These are phyloP conservation scores for Mizuhopecten yessoensis DNA, from an alignment of 1,140 invertebrate genomes.

Conservation along the genomic window DNA sequence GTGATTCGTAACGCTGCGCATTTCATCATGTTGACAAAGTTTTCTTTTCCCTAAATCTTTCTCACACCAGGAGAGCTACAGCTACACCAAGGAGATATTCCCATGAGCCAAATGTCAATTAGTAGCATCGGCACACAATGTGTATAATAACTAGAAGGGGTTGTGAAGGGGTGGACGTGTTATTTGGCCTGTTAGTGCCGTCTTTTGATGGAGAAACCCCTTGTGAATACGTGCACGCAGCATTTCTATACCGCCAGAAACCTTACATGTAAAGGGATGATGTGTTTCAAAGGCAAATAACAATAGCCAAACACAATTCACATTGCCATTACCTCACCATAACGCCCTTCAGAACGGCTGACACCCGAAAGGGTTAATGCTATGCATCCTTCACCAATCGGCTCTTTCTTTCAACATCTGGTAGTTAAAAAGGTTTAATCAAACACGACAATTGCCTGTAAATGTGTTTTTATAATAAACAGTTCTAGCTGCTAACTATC, in stretches of 20 bases:
- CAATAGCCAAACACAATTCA: constrained; percentile 27
- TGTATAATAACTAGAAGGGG: neutral
- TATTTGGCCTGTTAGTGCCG: neutral
- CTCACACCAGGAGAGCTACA: neutral
- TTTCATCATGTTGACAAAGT: no score
- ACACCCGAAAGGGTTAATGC: constrained; percentile 31
- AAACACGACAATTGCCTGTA: constrained; percentile 33
- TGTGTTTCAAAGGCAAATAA: constrained; percentile 3
- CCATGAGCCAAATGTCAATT: constrained; percentile 6
- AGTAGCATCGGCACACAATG: neutral
- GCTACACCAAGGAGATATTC: neutral
- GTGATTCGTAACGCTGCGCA: no score
- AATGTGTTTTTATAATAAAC: constrained; percentile 40
- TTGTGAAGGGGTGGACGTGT: constrained; percentile 19
- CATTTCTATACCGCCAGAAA: neutral
- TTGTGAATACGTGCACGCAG: neutral
- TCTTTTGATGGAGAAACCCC: neutral
- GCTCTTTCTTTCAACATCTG: constrained; percentile 27
- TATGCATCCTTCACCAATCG: constrained; percentile 3
- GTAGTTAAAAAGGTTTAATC: constrained; percentile 39
- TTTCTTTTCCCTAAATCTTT: neutral
- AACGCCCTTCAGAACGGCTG: neutral
- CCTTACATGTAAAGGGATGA: neutral
- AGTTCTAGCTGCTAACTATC: constrained; percentile 1
- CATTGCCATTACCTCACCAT: neutral